phyloP scores from a whole-genome alignment of 2,113 vertebrate species.

The Stomatorhinus ivindoensis region DNA sequence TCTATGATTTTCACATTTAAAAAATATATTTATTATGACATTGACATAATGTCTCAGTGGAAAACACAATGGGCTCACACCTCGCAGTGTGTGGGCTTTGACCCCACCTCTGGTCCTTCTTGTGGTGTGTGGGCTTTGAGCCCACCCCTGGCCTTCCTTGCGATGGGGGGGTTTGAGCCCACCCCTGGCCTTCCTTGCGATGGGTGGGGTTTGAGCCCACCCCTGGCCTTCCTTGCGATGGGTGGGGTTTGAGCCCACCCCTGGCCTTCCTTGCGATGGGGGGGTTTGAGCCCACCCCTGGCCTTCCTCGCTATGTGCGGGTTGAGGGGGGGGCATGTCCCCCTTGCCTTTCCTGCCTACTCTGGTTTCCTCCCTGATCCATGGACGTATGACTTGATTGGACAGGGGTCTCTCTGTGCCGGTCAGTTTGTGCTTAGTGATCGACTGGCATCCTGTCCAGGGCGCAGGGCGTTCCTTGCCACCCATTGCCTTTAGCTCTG shows the following conservation, averaged over 20 bases:
- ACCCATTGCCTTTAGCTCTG: background rate
- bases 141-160: background rate
- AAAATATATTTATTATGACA: background rate
- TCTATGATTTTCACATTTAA: no score
- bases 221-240: background rate
- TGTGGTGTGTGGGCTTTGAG: background rate
- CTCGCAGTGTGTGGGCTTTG: background rate
- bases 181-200: background rate
- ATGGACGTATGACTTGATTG: background rate
- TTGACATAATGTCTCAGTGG: background rate
- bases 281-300: background rate
- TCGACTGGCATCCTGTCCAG: background rate
- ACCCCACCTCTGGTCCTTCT: background rate
- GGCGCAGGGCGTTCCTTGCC: background rate
- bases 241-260: background rate
- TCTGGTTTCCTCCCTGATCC: background rate
- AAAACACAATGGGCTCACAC: background rate
- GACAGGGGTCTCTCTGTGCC: background rate
- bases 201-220: background rate
- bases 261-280: background rate
- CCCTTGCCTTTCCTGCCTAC: background rate
- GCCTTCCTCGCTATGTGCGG: background rate
- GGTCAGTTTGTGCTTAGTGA: background rate
- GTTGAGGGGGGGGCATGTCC: background rate
- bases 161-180: background rate